Conservation (phyloP, 2,888 invertebrate genomes). For the Anoplius nigerrimus region DNA sequence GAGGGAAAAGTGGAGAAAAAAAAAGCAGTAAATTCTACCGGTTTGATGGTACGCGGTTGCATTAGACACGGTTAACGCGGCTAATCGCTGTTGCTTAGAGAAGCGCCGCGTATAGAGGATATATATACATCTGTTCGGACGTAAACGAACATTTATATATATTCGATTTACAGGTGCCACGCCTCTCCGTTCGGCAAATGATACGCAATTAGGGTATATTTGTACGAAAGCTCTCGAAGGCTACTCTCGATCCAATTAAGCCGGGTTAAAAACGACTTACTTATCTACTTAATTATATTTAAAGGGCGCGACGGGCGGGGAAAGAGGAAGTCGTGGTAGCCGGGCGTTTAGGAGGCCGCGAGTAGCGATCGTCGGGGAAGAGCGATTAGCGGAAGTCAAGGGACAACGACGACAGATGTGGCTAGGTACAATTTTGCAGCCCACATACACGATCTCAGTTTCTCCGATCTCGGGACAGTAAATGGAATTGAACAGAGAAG, state of each 20-base stretch:
- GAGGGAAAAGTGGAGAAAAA: not conserved
- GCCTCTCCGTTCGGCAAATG: too few species aligned
- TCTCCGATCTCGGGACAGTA: conserved; percentile 6
- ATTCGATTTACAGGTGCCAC: not conserved
- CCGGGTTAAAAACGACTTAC: conserved; percentile 42
- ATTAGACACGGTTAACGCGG: too few species aligned
- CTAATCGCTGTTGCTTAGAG: too few species aligned
- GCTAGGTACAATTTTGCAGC: conserved; percentile 66
- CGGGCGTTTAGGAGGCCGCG: too few species aligned
- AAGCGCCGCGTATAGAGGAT: not conserved
- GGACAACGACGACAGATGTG: conserved; percentile 8
- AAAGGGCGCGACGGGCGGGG: conserved; percentile 21
- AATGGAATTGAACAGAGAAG: conserved; percentile 8
- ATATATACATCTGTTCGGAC: too few species aligned
- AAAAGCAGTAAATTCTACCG: not conserved
- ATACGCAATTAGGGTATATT: not conserved
- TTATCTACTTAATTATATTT: conserved; percentile 50
- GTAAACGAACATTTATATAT: too few species aligned
- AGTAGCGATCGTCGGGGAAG: conserved; percentile 8
- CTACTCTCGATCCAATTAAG: conserved; percentile 32
- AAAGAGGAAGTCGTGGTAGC: conserved; percentile 31
- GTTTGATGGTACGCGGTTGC: not conserved
- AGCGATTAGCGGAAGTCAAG: not conserved
- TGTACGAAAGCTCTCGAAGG: not conserved
- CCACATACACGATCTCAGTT: conserved; percentile 71